These are phyloP conservation scores for Notolepis coatsorum DNA, from an alignment of 2,797 vertebrate species.

Conservation along the genomic window DNA sequence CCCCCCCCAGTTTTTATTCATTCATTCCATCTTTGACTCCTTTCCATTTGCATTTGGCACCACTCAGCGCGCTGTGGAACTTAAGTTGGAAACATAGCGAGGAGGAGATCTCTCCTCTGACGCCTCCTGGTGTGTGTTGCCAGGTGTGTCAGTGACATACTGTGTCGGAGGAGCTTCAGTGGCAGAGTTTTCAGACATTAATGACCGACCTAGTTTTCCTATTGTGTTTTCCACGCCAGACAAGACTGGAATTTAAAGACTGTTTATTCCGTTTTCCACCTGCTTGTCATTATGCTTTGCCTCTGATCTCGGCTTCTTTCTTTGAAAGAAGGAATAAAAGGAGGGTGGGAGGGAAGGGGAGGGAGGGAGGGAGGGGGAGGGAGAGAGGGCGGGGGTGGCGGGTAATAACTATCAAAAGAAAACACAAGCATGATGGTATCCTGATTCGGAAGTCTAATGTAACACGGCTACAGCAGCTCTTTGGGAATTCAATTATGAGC, in stretches of 20 bases:
- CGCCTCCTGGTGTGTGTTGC: conserved; percentile 30
- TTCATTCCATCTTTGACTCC: conserved; percentile 27
- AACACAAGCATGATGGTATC: neutral
- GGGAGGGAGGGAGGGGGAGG: neutral
- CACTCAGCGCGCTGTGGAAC: conserved; percentile 9
- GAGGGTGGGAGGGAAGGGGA: too few species aligned
- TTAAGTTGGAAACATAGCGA: conserved; percentile 36
- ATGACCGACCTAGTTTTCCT: neutral
- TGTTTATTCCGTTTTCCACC: conserved; percentile 17
- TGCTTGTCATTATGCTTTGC: neutral
- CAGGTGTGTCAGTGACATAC: conserved; percentile 35
- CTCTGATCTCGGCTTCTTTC: conserved; percentile 2
- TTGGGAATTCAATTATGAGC: conserved; percentile 31
- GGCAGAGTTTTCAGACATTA: conserved; percentile 27
- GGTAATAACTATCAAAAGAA: conserved; percentile 2
- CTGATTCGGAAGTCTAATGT: conserved; percentile 32
- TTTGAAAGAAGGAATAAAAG: too few species aligned
- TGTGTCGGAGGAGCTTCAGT: too few species aligned
- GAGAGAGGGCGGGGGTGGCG: too few species aligned
- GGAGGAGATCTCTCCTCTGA: conserved; percentile 42
- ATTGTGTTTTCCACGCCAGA: conserved; percentile 32
- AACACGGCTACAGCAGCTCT: conserved; percentile 22
- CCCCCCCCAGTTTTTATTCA: conserved; percentile 32
- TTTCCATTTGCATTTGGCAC: conserved; percentile 32
- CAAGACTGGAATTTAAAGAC: conserved; percentile 21